Conservation (phyloP, 2,113 vertebrate genomes). For the Azemiops feae region DNA sequence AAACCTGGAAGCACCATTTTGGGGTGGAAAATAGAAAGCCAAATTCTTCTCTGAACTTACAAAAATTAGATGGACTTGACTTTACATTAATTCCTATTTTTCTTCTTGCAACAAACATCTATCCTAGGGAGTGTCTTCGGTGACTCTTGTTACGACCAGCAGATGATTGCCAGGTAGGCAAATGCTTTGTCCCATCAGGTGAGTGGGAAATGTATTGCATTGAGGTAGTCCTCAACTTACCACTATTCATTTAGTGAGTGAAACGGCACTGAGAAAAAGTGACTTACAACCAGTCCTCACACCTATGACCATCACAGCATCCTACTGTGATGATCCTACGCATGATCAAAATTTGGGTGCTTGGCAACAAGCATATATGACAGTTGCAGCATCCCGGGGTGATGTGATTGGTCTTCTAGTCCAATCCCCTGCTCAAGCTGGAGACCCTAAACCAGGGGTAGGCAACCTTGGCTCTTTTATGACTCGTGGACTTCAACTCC, state of each 20-base stretch:
- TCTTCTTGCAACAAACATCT: slow-evolving; percentile 85
- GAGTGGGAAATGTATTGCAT: slow-evolving; percentile 47
- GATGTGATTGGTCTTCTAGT: neutral
- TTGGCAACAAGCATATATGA: neutral
- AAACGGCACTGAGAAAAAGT: neutral
- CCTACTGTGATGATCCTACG: neutral
- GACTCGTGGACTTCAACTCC: too few species aligned
- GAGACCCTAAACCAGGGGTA: neutral
- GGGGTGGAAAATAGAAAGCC: neutral
- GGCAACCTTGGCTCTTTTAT: too few species aligned
- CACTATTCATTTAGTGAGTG: neutral
- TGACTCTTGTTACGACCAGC: slow-evolving; percentile 96
- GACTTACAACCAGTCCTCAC: neutral
- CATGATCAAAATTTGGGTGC: neutral
- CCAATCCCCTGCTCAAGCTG: neutral
- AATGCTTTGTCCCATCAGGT: slow-evolving; percentile 98
- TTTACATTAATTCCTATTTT: slow-evolving; percentile 26
- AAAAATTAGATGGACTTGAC: neutral
- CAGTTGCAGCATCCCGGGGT: neutral
- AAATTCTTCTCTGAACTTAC: neutral
- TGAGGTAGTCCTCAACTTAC: neutral
- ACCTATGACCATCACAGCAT: neutral
- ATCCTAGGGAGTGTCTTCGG: slow-evolving; percentile 91
- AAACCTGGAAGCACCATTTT: neutral
- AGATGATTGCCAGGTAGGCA: slow-evolving; percentile 91